Evolutionary conservation across 2,888 invertebrate genomes (phyloP), one percentile per base, ranked within the genome.

Genomic region (Drosophila nr. perissopoda): DNA sequence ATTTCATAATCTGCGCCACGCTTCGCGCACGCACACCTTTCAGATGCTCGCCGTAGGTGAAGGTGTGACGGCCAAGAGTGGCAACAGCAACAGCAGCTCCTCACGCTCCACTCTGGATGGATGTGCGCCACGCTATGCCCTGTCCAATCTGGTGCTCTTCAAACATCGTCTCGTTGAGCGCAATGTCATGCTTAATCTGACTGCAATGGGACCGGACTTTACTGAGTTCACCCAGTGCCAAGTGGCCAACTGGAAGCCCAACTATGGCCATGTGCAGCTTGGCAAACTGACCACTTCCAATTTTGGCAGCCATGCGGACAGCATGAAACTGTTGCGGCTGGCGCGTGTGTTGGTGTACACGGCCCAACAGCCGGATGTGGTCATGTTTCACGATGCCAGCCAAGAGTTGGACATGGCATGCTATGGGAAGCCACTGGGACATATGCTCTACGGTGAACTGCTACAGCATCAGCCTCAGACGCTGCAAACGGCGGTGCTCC

Each of bases 281-380:
- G 83, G 73, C 31, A 92, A 91, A 76, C 68, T 91, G n/a, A 68
- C 79, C 13, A 89, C 80, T 1, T 83, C 86, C 0, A 83, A 90
- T 21, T 84, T 91, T 69, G 90, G 89, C 16, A 89, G 79, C 72
- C 90, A 91, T 29, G 61, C 81, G 1, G 92, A 92, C 33, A 82
- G 90, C 16, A 89, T 96, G 59, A 94, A 94, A 29, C 94, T 94
- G 52, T 87, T 96, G 54, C 95, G 95, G 90, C 95, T 95, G 73
- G 94, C 94, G 72, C 83, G 96, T 57, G 92, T 96, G 60, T 90
- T 96, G 34, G 93, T 94, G 34, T 96, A 95, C 90, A 94, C 95
- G 0, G 95, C 96, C 5, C 95, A 95, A 84, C 94, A 95, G 84
- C 95, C 96, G 7, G 94, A 94, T 59, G 91, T 94, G 57, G 94